Percentiles rank a stretch among this genome's conserved stretches.
Conservation (phyloP, 2,113 vertebrate genomes). For the Phyllostomus discolor region DNA sequence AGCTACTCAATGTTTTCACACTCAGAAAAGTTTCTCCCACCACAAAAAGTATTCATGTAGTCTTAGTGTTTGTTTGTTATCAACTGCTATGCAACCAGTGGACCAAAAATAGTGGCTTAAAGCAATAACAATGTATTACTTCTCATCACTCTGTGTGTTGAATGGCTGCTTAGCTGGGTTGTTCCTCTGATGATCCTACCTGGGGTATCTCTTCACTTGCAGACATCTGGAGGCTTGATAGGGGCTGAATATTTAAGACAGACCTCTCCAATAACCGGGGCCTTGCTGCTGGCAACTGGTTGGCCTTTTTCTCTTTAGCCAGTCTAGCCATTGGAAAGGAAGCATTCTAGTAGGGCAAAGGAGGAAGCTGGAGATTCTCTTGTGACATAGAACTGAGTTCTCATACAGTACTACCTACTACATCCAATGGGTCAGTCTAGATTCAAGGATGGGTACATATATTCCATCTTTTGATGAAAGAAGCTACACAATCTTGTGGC, state of each 20-base stretch:
- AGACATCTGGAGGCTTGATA: not conserved
- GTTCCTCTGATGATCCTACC: not conserved
- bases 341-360: not conserved
- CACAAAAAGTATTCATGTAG: not conserved
- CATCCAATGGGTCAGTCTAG: not conserved
- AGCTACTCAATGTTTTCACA: not conserved
- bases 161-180: not conserved
- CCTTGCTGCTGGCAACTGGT: not conserved
- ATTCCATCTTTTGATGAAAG: not conserved
- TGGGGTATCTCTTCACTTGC: not conserved
- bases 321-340: not conserved
- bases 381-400: not conserved
- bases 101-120: not conserved
- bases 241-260: not conserved
- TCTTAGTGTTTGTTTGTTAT: not conserved
- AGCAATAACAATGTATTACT: not conserved
- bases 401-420: not conserved
- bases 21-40: not conserved
- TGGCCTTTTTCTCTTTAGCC: not conserved
- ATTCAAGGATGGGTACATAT: not conserved
- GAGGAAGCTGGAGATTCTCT: not conserved
- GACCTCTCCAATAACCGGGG: not conserved
- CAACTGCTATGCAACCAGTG: not conserved
- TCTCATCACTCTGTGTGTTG: not conserved
- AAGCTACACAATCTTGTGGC: not conserved